Percentiles rank a stretch among this genome's conserved stretches.
These are phyloP conservation scores for Takifugu ocellatus DNA, from an alignment of 2,797 vertebrate genomes.

Conservation along the genomic window DNA sequence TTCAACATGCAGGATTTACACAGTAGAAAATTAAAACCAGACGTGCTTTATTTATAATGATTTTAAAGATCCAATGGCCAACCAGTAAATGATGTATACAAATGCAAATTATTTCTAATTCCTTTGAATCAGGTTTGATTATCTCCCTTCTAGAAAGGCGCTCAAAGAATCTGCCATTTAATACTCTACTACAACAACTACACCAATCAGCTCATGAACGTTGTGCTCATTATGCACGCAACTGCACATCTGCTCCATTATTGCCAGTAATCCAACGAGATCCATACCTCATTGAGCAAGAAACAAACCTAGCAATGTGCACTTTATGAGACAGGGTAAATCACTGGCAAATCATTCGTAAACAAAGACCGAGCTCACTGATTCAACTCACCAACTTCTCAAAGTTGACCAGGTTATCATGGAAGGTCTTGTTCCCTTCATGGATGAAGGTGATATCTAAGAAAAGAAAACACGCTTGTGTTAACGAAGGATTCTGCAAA, in stretches of 20 bases:
- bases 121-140: background rate
- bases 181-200: background rate
- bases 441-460: slow-evolving; percentile 98
- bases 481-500: slow-evolving; percentile 10
- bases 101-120: background rate
- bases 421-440: slow-evolving; percentile 98
- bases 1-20: background rate
- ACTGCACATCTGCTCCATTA: too few relatives aligned
- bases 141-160: background rate
- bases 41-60: background rate
- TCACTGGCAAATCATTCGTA: too few relatives aligned
- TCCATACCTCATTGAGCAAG: too few relatives aligned
- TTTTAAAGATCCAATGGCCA: too few relatives aligned
- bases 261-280: too few relatives aligned
- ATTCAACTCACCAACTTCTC: slow-evolving; percentile 90
- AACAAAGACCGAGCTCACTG: too few relatives aligned
- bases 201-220: background rate
- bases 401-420: slow-evolving; percentile 98
- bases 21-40: background rate
- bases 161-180: background rate
- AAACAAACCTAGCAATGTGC: too few relatives aligned
- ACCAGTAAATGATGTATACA: background rate
- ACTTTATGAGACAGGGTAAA: too few relatives aligned
- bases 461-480: slow-evolving; percentile 27
- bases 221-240: too few relatives aligned